Percentiles rank a stretch among this genome's conserved stretches.
These are phyloP conservation scores for Neomonachus schauinslandi DNA, from an alignment of 2,113 vertebrate species.

Conservation along the genomic window DNA sequence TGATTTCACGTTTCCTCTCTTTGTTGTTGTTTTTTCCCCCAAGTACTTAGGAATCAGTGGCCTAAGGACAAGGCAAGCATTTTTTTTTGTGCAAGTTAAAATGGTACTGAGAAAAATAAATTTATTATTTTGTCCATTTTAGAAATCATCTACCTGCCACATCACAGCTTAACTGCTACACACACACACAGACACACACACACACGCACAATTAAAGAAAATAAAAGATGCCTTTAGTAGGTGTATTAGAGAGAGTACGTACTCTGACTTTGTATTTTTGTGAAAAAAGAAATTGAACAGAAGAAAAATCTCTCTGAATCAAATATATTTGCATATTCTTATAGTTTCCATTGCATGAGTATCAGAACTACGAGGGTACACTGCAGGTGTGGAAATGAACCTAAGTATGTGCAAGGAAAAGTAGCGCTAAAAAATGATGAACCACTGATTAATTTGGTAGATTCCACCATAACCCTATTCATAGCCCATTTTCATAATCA, in stretches of 20 bases:
- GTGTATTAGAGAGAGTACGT: background rate
- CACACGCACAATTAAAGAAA: background rate
- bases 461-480: background rate
- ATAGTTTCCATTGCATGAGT: background rate
- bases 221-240: background rate
- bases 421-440: slow-evolving; percentile 28
- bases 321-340: background rate
- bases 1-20: background rate
- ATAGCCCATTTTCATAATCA: background rate
- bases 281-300: background rate
- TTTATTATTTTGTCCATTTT: background rate
- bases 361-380: background rate
- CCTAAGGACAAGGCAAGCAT: background rate
- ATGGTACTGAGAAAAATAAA: background rate
- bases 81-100: background rate
- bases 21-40: background rate
- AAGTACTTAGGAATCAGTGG: background rate
- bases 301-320: background rate
- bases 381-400: background rate
- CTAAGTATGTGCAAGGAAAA: background rate
- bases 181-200: background rate
- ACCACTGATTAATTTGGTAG: background rate
- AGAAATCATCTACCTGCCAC: background rate
- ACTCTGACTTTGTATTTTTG: background rate
- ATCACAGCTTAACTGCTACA: background rate